Conservation (phyloP, 2,888 invertebrate genomes). For the Odontocerum albicorne region DNA sequence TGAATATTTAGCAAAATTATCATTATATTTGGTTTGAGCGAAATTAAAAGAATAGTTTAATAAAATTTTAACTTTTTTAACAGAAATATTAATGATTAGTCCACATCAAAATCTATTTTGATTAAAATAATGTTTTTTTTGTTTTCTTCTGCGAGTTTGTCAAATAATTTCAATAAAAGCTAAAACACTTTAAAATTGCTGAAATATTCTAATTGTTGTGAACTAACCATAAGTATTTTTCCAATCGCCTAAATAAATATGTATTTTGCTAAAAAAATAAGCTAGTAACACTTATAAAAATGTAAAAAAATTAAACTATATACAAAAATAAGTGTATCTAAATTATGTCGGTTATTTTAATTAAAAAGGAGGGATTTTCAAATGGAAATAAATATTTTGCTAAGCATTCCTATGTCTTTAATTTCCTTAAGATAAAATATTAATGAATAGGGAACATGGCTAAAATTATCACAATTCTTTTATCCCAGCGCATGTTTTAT, state of each 20-base stretch:
- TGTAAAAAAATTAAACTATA: too few relatives aligned
- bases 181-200: too few relatives aligned
- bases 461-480: conserved; percentile 23
- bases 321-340: conserved; percentile 3
- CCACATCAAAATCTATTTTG: too few relatives aligned
- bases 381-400: conserved; percentile 15
- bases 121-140: too few relatives aligned
- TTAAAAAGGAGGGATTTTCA: conserved; percentile 14
- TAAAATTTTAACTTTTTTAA: background rate
- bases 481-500: conserved; percentile 3
- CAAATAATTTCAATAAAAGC: too few relatives aligned
- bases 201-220: too few relatives aligned
- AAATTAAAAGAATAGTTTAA: conserved; percentile 2
- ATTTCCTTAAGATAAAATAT: conserved; percentile 4
- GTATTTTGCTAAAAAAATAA: too few relatives aligned
- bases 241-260: too few relatives aligned
- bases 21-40: conserved; percentile 14
- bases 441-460: conserved; percentile 25
- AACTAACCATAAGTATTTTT: too few relatives aligned
- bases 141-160: too few relatives aligned
- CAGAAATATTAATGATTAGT: background rate
- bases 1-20: conserved; percentile 10
- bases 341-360: conserved; percentile 5
- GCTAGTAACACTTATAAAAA: too few relatives aligned
- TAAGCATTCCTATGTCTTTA: conserved; percentile 8